Conservation (phyloP, 2,888 invertebrate species). For the Macrophya alboannulata region DNA sequence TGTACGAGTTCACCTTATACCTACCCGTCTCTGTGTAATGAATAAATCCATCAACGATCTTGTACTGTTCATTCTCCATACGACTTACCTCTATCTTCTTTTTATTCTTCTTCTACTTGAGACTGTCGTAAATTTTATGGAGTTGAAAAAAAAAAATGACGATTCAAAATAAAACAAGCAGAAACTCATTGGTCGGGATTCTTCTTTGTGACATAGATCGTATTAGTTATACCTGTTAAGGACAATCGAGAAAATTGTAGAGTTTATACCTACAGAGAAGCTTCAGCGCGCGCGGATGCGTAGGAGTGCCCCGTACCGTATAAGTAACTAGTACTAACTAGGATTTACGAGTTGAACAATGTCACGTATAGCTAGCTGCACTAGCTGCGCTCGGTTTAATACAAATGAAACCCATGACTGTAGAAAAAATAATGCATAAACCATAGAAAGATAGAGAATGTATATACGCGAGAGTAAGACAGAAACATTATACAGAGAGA, state of each 20-base stretch:
- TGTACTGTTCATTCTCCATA: not conserved
- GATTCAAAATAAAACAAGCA: not conserved
- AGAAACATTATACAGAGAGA: slow-evolving; percentile 25
- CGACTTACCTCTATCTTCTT: not conserved
- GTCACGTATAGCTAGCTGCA: not conserved
- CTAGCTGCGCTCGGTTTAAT: not conserved
- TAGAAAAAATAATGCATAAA: not conserved
- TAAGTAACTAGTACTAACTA: slow-evolving; percentile 23
- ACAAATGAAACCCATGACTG: slow-evolving; percentile 17
- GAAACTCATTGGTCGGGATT: not conserved
- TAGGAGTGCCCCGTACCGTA: slow-evolving; percentile 32
- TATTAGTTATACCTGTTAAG: slow-evolving; percentile 30
- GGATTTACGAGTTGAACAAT: slow-evolving; percentile 46
- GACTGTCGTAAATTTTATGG: not conserved
- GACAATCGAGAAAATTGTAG: slow-evolving; percentile 42
- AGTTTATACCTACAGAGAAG: not conserved
- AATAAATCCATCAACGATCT: slow-evolving; percentile 10
- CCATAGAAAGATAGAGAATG: not conserved
- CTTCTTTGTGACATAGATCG: not conserved
- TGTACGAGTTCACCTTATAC: not conserved
- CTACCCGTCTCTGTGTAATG: not conserved
- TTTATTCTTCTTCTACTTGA: no score
- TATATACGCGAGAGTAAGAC: not conserved
- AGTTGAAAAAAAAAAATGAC: not conserved
- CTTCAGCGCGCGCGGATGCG: not conserved